phyloP scores from a whole-genome alignment of 2,888 invertebrate genomes.

The Syrphus vitripennis region DNA sequence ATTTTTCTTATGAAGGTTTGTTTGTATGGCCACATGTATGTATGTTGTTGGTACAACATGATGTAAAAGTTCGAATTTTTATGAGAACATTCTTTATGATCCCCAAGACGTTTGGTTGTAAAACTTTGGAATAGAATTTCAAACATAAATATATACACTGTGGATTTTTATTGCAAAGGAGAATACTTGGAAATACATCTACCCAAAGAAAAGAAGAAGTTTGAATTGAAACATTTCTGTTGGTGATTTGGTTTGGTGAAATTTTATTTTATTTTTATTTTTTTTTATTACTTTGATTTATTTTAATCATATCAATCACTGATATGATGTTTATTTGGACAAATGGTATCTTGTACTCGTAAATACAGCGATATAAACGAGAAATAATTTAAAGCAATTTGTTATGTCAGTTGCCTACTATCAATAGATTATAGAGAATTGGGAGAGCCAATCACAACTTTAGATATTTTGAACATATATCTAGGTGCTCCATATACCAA shows the following conservation, averaged over 20 bases:
- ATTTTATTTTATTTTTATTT: not conserved
- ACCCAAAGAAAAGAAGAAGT: not conserved
- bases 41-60: not conserved
- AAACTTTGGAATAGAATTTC: constrained; percentile 8
- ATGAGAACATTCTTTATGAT: constrained; percentile 8
- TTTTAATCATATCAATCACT: not conserved
- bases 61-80: constrained; percentile 8
- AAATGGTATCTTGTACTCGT: not conserved
- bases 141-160: not conserved
- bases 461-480: too few relatives aligned
- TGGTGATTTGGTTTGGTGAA: not conserved
- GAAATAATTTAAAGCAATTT: not conserved
- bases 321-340: not conserved
- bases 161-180: not conserved
- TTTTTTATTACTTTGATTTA: not conserved
- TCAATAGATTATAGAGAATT: too few relatives aligned
- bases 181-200: not conserved
- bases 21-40: too few relatives aligned
- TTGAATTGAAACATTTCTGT: not conserved
- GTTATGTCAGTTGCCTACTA: too few relatives aligned
- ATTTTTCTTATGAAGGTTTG: constrained; percentile 3
- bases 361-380: not conserved
- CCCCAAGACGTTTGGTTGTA: not conserved
- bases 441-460: too few relatives aligned
- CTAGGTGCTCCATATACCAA: too few relatives aligned